Percentiles rank a stretch among this genome's conserved stretches.
These are phyloP conservation scores for Ectemnius lituratus DNA, from an alignment of 2,888 invertebrate species.

Conservation along the genomic window DNA sequence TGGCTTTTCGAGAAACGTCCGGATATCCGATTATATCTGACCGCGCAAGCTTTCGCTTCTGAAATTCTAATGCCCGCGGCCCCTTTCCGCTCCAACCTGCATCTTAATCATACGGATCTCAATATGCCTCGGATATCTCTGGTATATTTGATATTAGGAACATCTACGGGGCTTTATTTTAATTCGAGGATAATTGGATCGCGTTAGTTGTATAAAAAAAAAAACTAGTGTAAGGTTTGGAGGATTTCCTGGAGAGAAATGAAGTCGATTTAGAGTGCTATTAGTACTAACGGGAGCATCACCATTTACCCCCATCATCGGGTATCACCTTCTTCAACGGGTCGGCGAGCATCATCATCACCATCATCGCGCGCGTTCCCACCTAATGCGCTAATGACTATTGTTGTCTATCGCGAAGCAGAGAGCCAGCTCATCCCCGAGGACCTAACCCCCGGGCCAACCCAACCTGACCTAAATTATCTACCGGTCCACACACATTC, in stretches of 20 bases:
- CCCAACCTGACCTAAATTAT: constrained; percentile 71
- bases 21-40: constrained; percentile 66
- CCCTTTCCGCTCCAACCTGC: constrained; percentile 19
- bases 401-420: constrained; percentile 68
- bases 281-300: constrained; percentile 24
- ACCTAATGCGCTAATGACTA: constrained; percentile 73
- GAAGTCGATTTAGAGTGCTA: not conserved
- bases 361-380: constrained; percentile 45
- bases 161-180: too few species aligned
- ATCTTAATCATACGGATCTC: too few species aligned
- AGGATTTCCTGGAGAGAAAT: too few species aligned
- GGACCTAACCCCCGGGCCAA: constrained; percentile 60
- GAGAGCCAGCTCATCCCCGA: constrained; percentile 63
- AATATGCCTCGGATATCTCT: too few species aligned
- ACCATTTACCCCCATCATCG: constrained; percentile 31
- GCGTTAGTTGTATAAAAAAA: too few species aligned
- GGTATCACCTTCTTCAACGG: constrained; percentile 48
- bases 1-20: constrained; percentile 62
- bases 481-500: constrained; percentile 50
- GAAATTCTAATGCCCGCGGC: constrained; percentile 70
- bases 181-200: too few species aligned
- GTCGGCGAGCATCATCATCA: constrained; percentile 13
- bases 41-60: constrained; percentile 62
- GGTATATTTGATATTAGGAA: too few species aligned
- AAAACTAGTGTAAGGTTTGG: too few species aligned